Base-by-base conservation (phyloP, 2,888 invertebrate species). In the Xestia ashworthii region DNA sequence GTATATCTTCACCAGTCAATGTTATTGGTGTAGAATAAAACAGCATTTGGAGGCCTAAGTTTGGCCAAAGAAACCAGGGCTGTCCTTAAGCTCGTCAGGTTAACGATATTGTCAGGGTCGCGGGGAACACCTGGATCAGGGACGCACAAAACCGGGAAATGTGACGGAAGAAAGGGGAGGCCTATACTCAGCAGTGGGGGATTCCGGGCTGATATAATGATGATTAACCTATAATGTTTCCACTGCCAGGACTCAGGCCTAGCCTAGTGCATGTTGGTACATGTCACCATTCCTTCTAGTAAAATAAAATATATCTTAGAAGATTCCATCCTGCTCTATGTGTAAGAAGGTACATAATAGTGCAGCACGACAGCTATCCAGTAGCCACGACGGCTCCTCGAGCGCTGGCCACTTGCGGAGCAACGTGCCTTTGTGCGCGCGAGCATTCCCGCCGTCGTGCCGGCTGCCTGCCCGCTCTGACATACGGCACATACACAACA, bases 301-400 rank as follows among this genome's bases (percentile, higher is more conserved):
- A 44, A 44, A 16, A 58, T 41, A 48, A 38, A 53, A 22, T 11
- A 22, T 8, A 38, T 38, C 25, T 53, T 19, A 25, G 3, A 8
- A 41, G 16, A 55, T 22, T 16, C 19, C 1, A 78, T 44, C 4
- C 5, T 14, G 19, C 25, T 64, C 16, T 53, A 14, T n/a, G 14
- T 58, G 32, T n/a, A 44, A 32, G 55, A 16, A 58, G n/a, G 8
- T 44, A 74, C 50, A 50, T 62, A 19, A 1, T 50, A 64, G 9
- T 66, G 66, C 46, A 25, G 65, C 32, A 69, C 64, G 55, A 22
- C 62, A 46, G 46, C 50, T 48, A n/a, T 60, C 64, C n/a, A 19
- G 53, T 41, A 0, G 41, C 64, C 16, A 16, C 60, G 55, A 3
- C 25, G 12, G n/a, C n/a, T 67, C 48, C 32, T 62, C 11, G 70